phyloP scores from a whole-genome alignment of 2,888 invertebrate genomes.

The Chrysolina haemoptera region DNA sequence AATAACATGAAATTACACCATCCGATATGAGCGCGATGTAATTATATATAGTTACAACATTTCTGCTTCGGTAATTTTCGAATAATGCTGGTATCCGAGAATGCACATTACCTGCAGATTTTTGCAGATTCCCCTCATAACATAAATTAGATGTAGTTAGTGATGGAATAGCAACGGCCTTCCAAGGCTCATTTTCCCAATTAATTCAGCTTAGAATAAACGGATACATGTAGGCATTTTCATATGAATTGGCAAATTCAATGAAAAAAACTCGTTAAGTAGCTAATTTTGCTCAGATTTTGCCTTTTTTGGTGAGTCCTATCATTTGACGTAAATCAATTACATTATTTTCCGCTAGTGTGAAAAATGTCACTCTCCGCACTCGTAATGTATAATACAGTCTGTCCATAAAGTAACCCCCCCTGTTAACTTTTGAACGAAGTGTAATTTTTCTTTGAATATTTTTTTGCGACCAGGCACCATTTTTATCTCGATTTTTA shows the following conservation, averaged over 20 bases:
- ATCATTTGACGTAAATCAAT: no score
- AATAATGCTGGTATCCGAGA: constrained; percentile 11
- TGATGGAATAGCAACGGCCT: constrained; percentile 1
- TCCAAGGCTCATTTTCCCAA: neutral
- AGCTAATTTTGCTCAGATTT: no score
- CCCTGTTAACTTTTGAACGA: no score
- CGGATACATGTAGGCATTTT: neutral
- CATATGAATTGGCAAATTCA: neutral
- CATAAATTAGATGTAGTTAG: neutral
- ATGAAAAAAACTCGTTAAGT: no score
- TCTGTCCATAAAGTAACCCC: no score
- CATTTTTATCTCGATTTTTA: no score
- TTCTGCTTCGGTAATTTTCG: constrained; percentile 19
- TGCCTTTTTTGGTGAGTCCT: no score
- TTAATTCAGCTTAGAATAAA: neutral
- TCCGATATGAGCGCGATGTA: neutral
- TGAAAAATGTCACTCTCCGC: no score
- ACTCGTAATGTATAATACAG: no score
- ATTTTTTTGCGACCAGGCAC: no score
- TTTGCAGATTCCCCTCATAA: neutral
- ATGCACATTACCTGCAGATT: constrained; percentile 10
- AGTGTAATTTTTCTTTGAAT: no score
- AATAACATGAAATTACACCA: neutral
- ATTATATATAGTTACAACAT: constrained; percentile 12
- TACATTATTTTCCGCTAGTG: no score